Conservation (phyloP, 2,797 vertebrate genomes). For the Sparidentex hasta region DNA sequence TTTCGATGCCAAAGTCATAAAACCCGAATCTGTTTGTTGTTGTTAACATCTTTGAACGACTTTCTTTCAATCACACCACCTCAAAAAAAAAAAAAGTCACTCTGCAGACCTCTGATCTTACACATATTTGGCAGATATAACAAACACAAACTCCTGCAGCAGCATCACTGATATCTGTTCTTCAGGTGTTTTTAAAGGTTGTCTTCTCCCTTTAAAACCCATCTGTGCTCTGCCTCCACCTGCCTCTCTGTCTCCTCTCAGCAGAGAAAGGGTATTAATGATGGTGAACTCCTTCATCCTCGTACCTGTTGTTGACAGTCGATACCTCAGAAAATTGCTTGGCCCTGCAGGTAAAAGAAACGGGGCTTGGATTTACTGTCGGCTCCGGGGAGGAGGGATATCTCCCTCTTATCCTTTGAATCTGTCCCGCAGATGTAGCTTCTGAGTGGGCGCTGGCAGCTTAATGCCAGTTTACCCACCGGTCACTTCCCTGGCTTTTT, state of each 20-base stretch:
- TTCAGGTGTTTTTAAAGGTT: background rate
- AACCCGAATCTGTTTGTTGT: background rate
- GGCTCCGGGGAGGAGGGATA: conserved; percentile 30
- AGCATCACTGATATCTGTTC: background rate
- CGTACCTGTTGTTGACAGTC: conserved; percentile 32
- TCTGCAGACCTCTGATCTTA: background rate
- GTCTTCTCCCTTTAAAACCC: conserved; percentile 4
- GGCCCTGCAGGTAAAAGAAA: conserved; percentile 51
- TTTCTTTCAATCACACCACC: background rate
- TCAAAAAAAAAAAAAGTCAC: background rate
- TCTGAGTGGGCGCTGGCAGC: conserved; percentile 61
- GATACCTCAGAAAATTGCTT: conserved; percentile 14
- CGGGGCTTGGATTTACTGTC: conserved; percentile 4
- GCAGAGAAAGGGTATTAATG: conserved; percentile 26
- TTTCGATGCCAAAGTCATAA: no score
- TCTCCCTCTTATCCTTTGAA: conserved; percentile 54
- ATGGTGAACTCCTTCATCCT: conserved; percentile 37
- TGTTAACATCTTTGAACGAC: no score
- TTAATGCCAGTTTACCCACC: conserved; percentile 51
- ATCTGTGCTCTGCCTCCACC: background rate
- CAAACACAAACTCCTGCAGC: background rate
- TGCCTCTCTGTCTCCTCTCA: background rate
- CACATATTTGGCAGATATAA: background rate
- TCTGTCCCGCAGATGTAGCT: conserved; percentile 49
- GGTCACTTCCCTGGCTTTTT: conserved; percentile 24